Conservation (phyloP, 2,797 vertebrate species). For the Amazona finschi region DNA sequence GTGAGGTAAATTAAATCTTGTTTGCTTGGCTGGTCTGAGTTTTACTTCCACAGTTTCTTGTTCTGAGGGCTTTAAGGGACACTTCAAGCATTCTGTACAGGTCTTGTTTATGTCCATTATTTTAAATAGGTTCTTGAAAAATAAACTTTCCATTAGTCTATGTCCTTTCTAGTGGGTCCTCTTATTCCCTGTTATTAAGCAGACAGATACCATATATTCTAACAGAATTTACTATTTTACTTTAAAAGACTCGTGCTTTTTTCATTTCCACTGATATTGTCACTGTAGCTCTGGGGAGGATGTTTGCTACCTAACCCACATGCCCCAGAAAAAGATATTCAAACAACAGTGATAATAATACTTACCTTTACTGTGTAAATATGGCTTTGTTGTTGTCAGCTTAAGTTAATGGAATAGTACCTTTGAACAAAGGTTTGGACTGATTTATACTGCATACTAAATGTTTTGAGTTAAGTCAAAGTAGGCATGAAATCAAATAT, state of each 20-base stretch:
- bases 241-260: neutral
- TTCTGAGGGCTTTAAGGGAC: neutral
- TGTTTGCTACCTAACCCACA: neutral
- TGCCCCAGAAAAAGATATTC: neutral
- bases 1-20: neutral
- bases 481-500: neutral
- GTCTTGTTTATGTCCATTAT: neutral
- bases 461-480: neutral
- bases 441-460: neutral
- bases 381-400: neutral
- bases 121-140: neutral
- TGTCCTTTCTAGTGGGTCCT: neutral
- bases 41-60: neutral
- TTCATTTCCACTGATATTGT: neutral
- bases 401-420: neutral
- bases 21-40: neutral
- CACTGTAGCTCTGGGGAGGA: neutral
- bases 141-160: neutral
- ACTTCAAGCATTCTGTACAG: neutral
- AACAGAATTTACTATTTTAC: neutral
- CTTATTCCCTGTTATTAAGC: neutral
- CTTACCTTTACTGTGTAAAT: constrained; percentile 2
- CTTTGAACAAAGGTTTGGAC: neutral
- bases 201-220: neutral
- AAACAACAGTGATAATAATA: neutral